Conservation (phyloP, 1,140 invertebrate species). For the Drosophila pachea region DNA sequence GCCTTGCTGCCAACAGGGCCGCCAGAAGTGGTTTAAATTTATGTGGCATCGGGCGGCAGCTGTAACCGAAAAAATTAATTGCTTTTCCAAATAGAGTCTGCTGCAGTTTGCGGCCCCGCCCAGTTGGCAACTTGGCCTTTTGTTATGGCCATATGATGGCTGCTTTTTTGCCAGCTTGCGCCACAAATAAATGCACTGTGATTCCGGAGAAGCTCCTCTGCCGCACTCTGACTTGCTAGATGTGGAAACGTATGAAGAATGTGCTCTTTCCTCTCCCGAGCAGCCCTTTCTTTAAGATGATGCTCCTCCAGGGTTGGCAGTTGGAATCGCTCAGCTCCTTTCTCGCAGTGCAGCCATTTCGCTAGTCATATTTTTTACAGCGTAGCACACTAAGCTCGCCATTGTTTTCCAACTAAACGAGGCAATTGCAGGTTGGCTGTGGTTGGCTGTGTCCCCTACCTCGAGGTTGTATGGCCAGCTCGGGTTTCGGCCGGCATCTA, state of each 20-base stretch:
- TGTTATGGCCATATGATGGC: constrained; percentile 39
- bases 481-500: constrained; percentile 23
- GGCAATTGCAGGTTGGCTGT: constrained; percentile 57
- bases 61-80: constrained; percentile 60
- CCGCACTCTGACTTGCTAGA: too few species aligned
- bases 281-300: neutral
- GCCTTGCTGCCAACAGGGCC: constrained; percentile 48
- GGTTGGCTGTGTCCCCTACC: neutral
- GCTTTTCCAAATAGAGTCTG: constrained; percentile 72
- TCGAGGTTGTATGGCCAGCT: constrained; percentile 12
- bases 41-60: constrained; percentile 61
- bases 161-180: constrained; percentile 17
- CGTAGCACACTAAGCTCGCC: constrained; percentile 57
- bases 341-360: constrained; percentile 57
- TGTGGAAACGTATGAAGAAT: too few species aligned
- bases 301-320: neutral
- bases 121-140: constrained; percentile 61
- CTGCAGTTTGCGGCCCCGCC: constrained; percentile 39
- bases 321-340: neutral
- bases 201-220: too few species aligned
- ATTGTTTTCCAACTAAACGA: constrained; percentile 74
- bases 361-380: constrained; percentile 60
- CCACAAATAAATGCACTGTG: constrained; percentile 48
- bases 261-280: too few species aligned
- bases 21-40: constrained; percentile 63